phyloP scores from a whole-genome alignment of 2,797 vertebrate species.

The Columba guinea region DNA sequence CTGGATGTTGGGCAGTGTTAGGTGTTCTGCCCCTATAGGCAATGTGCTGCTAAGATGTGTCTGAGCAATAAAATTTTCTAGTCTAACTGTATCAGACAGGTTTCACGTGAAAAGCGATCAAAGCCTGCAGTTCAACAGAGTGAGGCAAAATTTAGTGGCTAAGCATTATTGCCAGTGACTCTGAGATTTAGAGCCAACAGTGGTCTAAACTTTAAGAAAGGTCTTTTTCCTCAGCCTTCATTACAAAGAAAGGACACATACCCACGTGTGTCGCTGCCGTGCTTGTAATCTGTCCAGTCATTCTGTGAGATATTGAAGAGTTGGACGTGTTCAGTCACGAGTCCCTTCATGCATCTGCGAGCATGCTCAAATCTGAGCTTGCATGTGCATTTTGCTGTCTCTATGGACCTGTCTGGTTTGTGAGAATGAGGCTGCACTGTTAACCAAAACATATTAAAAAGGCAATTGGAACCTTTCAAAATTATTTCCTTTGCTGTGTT shows the following conservation, averaged over 20 bases:
- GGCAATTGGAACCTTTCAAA: neutral
- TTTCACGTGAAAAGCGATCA: neutral
- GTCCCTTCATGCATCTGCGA: neutral
- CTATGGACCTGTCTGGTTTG: neutral
- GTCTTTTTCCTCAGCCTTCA: neutral
- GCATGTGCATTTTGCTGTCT: neutral
- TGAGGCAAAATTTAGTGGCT: neutral
- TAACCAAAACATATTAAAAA: neutral
- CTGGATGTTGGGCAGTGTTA: neutral
- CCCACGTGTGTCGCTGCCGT: neutral
- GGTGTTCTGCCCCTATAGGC: neutral
- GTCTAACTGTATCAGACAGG: neutral
- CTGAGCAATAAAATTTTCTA: neutral
- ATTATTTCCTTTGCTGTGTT: neutral
- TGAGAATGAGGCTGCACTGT: neutral
- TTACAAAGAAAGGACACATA: neutral
- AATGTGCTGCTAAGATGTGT: neutral
- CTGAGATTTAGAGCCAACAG: neutral
- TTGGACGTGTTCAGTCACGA: neutral
- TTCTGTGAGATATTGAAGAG: rapidly evolving
- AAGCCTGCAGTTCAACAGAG: neutral
- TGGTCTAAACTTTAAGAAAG: neutral
- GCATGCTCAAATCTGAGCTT: neutral
- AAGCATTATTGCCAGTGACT: neutral
- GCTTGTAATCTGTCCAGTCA: neutral